A percentile compares a stretch with the other conserved stretches of the same genome.
Evolutionary conservation across 2,797 vertebrate genomes (phyloP).

Genomic region (Discoglossus pictus): DNA sequence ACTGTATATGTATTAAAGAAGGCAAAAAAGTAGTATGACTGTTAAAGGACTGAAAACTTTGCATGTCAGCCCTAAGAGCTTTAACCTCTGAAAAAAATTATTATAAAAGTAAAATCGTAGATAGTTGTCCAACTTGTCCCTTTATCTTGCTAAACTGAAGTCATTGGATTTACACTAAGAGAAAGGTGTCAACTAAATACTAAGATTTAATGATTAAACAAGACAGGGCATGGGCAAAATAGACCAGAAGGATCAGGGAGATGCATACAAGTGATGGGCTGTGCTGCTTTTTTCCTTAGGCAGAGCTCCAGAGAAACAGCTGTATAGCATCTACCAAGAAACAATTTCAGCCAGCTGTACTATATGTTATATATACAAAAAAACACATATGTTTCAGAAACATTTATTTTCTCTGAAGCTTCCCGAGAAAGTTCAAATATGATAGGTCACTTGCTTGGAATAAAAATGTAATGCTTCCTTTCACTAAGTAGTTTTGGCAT

Average conservation of each 20-base stretch:
- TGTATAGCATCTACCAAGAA: constrained; percentile 62
- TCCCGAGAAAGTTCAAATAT: constrained; percentile 57
- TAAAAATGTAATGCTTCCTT: too few relatives aligned
- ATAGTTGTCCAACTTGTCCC: constrained; percentile 34
- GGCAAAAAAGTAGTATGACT: not conserved
- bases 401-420: constrained; percentile 58
- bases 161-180: constrained; percentile 54
- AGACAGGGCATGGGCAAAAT: constrained; percentile 61
- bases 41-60: constrained; percentile 23
- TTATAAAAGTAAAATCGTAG: constrained; percentile 2
- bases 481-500: too few relatives aligned
- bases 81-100: constrained; percentile 28
- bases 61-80: constrained; percentile 33
- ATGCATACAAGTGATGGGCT: constrained; percentile 51
- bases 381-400: constrained; percentile 61
- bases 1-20: constrained; percentile 3
- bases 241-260: constrained; percentile 59
- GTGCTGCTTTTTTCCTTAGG: constrained; percentile 61
- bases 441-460: constrained; percentile 41
- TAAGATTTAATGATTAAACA: constrained; percentile 63
- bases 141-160: constrained; percentile 49
- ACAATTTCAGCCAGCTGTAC: constrained; percentile 67
- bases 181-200: constrained; percentile 53
- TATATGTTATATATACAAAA: constrained; percentile 55
- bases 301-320: constrained; percentile 68